Conservation (phyloP, 1,140 invertebrate species). For the Microvelia longipes region DNA sequence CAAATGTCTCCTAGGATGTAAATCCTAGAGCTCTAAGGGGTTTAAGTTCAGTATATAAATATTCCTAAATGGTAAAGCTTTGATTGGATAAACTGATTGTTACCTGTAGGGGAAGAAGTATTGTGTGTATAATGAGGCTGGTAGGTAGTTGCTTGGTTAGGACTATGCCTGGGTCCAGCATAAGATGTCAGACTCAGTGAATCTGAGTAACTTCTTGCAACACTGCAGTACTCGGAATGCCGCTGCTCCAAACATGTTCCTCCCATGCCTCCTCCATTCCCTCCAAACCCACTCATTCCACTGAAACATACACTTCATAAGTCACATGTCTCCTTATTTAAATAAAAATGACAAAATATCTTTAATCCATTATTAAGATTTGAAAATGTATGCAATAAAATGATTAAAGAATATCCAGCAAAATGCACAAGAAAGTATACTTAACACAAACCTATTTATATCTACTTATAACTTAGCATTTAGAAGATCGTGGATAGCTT, state of each 20-base stretch:
- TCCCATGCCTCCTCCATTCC: slow-evolving; percentile 35
- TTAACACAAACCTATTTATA: no score
- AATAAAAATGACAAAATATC: slow-evolving; percentile 4
- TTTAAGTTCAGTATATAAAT: no score
- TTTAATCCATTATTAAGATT: no score
- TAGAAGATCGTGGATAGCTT: no score
- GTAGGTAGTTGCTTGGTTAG: slow-evolving; percentile 44
- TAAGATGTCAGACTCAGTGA: slow-evolving; percentile 36
- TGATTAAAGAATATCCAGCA: no score
- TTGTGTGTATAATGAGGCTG: slow-evolving; percentile 45
- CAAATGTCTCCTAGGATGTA: no score
- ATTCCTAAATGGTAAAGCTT: no score
- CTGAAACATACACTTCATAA: neutral
- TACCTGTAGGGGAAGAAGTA: slow-evolving; percentile 41
- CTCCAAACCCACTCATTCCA: slow-evolving; percentile 26
- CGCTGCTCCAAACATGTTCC: slow-evolving; percentile 50
- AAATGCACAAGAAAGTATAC: no score
- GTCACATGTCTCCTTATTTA: slow-evolving; percentile 43
- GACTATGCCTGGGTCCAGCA: slow-evolving; percentile 38
- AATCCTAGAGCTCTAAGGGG: no score
- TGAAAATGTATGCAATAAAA: no score
- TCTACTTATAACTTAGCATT: no score
- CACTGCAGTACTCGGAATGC: slow-evolving; percentile 47
- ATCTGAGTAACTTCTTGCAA: slow-evolving; percentile 43
- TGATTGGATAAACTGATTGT: neutral